Evolutionary conservation across 2,888 invertebrate species (phyloP).

Genomic region (Isoperla grammatica): DNA sequence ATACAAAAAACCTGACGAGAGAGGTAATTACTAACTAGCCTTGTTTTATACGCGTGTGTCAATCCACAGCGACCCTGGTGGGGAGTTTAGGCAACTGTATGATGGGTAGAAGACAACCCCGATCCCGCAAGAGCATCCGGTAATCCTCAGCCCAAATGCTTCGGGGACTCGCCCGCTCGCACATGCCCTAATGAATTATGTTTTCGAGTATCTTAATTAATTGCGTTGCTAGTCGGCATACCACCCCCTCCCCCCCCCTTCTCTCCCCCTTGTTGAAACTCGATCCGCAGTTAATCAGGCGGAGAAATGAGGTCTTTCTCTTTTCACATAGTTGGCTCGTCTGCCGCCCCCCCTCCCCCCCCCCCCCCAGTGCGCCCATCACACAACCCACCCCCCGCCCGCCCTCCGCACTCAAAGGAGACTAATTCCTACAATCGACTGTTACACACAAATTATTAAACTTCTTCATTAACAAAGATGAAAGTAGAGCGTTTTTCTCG

Average conservation of each 20-base stretch:
- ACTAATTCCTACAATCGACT: conserved; percentile 1
- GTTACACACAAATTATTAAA: conserved; percentile 5
- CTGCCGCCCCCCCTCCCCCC: not conserved
- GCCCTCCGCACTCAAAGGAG: not conserved
- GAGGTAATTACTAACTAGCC: no score
- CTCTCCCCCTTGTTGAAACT: conserved; percentile 14
- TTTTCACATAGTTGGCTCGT: conserved; percentile 3
- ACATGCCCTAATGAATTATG: conserved; percentile 26
- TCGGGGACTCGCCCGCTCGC: not conserved
- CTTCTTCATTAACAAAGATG: conserved; percentile 10
- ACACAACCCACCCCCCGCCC: not conserved
- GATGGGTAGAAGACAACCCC: no score
- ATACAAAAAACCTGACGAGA: no score
- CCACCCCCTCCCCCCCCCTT: not conserved
- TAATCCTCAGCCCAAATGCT: conserved; percentile 9
- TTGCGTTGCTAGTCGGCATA: conserved; percentile 15
- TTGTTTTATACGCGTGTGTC: no score
- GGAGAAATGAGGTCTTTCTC: conserved; percentile 22
- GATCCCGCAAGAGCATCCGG: not conserved
- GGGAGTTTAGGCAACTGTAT: no score
- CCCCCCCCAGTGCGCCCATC: conserved; percentile 4
- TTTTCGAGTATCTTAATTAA: conserved; percentile 30
- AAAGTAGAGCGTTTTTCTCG: not conserved
- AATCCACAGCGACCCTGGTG: no score
- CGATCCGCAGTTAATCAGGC: conserved; percentile 27